phyloP scores from a whole-genome alignment of 2,888 invertebrate species.

The Agonopterix subpropinquella region DNA sequence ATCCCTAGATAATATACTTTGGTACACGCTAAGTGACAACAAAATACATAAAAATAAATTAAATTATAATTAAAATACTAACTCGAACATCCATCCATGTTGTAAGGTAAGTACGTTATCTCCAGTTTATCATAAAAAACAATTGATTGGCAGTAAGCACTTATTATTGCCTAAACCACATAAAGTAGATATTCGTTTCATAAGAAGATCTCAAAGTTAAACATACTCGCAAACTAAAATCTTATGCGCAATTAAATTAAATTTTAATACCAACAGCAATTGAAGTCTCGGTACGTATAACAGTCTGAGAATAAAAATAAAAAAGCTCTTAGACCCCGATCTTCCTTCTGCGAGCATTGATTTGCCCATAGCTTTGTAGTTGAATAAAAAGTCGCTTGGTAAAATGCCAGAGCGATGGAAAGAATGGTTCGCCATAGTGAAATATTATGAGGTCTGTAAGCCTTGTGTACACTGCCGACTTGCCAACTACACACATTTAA shows the following conservation, averaged over 20 bases:
- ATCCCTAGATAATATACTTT: too few species aligned
- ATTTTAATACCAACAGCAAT: not conserved
- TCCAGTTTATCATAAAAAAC: too few species aligned
- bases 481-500: not conserved
- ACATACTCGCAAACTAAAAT: too few species aligned
- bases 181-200: too few species aligned
- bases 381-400: constrained; percentile 66
- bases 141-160: too few species aligned
- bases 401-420: constrained; percentile 63
- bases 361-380: constrained; percentile 57
- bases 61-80: too few species aligned
- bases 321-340: constrained; percentile 46
- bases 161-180: too few species aligned
- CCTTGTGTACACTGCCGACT: constrained; percentile 25
- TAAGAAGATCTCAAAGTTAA: too few species aligned
- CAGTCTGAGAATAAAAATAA: constrained; percentile 39
- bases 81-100: too few species aligned
- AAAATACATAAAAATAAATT: too few species aligned
- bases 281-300: constrained; percentile 9
- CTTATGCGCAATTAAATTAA: not conserved
- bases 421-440: constrained; percentile 52
- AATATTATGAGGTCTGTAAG: constrained; percentile 47
- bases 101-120: too few species aligned
- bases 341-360: constrained; percentile 57
- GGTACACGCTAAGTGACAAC: too few species aligned